These are phyloP conservation scores for Entomobrya proxima DNA, from an alignment of 2,888 invertebrate species.

Conservation along the genomic window DNA sequence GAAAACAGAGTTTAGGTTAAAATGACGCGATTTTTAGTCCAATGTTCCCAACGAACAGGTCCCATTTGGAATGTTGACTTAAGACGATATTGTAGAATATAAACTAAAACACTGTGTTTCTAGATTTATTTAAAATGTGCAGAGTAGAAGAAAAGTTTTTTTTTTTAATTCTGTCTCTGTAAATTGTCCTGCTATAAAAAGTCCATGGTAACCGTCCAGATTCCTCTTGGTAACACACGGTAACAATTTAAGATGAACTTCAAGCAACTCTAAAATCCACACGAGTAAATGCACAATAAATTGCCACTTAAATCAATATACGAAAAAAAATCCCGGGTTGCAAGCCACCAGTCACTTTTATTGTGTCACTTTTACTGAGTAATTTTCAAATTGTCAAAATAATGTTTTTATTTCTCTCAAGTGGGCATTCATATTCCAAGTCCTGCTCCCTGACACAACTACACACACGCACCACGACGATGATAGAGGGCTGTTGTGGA, in stretches of 20 bases:
- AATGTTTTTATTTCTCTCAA: neutral
- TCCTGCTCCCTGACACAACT: neutral
- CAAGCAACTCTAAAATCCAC: no score
- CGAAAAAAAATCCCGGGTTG: neutral
- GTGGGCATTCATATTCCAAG: slow-evolving; percentile 13
- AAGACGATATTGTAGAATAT: neutral
- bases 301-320: neutral
- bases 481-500: slow-evolving; percentile 26
- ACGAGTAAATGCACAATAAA: no score
- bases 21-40: slow-evolving; percentile 53
- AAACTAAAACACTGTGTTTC: no score
- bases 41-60: slow-evolving; percentile 54
- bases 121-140: no score
- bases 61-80: slow-evolving; percentile 40
- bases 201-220: no score
- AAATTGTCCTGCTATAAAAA: no score
- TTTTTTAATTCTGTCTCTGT: no score
- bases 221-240: no score
- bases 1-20: slow-evolving; percentile 5
- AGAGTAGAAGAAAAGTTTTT: no score
- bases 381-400: neutral
- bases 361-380: neutral
- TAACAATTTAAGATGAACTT: no score
- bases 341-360: neutral
- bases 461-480: slow-evolving; percentile 6